These are phyloP conservation scores for Xenopus borealis DNA, from an alignment of 2,113 vertebrate species.

Conservation along the genomic window DNA sequence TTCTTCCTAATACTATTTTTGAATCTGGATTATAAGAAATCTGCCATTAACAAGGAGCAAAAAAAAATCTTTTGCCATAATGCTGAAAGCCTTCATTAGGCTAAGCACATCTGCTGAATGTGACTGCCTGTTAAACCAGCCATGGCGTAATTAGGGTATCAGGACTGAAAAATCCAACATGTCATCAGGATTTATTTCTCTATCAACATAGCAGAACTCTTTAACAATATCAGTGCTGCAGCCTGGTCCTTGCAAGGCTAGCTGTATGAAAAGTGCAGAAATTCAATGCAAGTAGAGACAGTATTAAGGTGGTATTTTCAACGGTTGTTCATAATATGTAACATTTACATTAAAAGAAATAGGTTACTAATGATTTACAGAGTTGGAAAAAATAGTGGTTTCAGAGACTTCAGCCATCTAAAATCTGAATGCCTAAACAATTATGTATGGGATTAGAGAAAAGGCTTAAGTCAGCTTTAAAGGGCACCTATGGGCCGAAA, in stretches of 20 bases:
- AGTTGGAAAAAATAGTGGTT: no score
- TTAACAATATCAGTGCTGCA: conserved; percentile 19
- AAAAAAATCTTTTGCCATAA: conserved; percentile 45
- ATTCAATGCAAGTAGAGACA: neutral
- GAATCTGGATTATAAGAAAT: conserved; percentile 53
- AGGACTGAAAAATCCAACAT: conserved; percentile 35
- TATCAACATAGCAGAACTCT: conserved; percentile 22
- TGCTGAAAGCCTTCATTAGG: conserved; percentile 49
- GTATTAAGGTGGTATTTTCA: no score
- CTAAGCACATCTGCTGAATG: conserved; percentile 43
- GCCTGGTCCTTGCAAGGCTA: conserved; percentile 10
- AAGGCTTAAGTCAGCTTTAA: no score
- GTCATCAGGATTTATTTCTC: conserved; percentile 45
- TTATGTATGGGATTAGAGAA: no score
- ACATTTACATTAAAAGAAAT: no score
- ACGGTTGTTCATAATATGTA: no score
- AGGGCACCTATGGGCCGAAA: no score
- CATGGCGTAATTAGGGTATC: conserved; percentile 41
- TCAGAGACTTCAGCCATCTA: no score
- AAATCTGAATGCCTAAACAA: no score
- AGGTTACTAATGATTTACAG: no score
- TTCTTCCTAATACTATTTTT: conserved; percentile 48
- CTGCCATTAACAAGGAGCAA: conserved; percentile 43
- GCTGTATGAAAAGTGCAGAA: neutral
- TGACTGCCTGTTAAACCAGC: conserved; percentile 45